Evolutionary conservation across 2,797 vertebrate genomes (phyloP).

Genomic region (Parauchenoglanis punctatus): DNA sequence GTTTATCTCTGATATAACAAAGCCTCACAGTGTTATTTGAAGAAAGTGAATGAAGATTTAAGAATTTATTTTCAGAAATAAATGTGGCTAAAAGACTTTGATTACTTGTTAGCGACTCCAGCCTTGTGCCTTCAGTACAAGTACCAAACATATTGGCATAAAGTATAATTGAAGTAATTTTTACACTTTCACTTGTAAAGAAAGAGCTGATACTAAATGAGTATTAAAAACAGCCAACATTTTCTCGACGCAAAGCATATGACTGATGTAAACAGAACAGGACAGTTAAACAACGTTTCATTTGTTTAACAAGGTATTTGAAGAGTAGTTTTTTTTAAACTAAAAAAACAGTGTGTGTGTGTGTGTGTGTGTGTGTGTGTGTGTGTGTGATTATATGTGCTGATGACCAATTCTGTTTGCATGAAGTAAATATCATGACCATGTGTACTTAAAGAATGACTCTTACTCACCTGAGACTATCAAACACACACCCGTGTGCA

Average conservation of each 20-base stretch:
- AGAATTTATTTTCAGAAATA: background rate
- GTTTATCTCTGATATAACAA: background rate
- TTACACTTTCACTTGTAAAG: conserved; percentile 3
- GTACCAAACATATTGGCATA: background rate
- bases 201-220: background rate
- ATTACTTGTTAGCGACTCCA: background rate
- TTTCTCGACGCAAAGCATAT: background rate
- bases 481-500: conserved; percentile 3
- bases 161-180: background rate
- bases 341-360: background rate
- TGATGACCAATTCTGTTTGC: conserved; percentile 48
- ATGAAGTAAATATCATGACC: conserved; percentile 48
- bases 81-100: background rate
- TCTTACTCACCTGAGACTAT: conserved; percentile 33
- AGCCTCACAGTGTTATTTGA: background rate
- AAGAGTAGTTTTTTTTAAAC: background rate
- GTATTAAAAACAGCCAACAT: background rate
- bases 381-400: conserved; percentile 53
- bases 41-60: background rate
- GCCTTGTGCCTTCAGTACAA: too few species aligned
- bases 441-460: conserved; percentile 47
- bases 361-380: background rate
- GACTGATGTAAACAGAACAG: background rate
- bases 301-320: background rate
- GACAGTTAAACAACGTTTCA: background rate